phyloP scores from a whole-genome alignment of 2,888 invertebrate species.

The Limenitis camilla region DNA sequence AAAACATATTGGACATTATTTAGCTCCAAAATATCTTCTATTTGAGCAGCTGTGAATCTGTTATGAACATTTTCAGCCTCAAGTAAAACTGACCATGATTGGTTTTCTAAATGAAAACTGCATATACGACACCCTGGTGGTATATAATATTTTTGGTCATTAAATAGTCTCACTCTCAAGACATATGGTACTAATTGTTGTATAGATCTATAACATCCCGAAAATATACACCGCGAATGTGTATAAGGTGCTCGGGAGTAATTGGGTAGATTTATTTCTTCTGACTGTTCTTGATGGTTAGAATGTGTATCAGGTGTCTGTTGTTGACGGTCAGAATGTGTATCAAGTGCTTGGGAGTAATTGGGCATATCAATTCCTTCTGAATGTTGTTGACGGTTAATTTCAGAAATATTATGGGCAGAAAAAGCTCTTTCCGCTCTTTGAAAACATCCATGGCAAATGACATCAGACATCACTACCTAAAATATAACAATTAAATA shows the following conservation, averaged over 20 bases:
- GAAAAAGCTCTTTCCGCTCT: not conserved
- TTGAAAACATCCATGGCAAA: constrained; percentile 3
- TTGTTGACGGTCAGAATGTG: not conserved
- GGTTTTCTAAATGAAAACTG: constrained; percentile 10
- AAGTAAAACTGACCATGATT: constrained; percentile 8
- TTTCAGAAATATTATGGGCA: not conserved
- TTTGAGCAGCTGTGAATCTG: constrained; percentile 12
- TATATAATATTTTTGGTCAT: constrained; percentile 14
- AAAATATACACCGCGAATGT: constrained; percentile 4
- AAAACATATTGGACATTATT: constrained; percentile 14
- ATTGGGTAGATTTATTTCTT: not conserved
- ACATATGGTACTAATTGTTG: constrained; percentile 5
- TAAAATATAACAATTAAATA: not conserved
- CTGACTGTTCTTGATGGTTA: too few species aligned
- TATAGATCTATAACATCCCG: not conserved
- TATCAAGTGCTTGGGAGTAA: not conserved
- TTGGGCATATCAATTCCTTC: not conserved
- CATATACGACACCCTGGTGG: constrained; percentile 18
- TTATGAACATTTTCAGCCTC: constrained; percentile 1
- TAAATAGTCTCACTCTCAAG: constrained; percentile 12
- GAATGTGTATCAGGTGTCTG: too few species aligned
- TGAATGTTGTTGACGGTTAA: not conserved
- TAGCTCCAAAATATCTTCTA: constrained; percentile 19
- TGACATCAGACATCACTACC: not conserved
- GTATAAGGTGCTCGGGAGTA: constrained; percentile 2